phyloP scores from a whole-genome alignment of 2,888 invertebrate species.

The Epirrita christyi region DNA sequence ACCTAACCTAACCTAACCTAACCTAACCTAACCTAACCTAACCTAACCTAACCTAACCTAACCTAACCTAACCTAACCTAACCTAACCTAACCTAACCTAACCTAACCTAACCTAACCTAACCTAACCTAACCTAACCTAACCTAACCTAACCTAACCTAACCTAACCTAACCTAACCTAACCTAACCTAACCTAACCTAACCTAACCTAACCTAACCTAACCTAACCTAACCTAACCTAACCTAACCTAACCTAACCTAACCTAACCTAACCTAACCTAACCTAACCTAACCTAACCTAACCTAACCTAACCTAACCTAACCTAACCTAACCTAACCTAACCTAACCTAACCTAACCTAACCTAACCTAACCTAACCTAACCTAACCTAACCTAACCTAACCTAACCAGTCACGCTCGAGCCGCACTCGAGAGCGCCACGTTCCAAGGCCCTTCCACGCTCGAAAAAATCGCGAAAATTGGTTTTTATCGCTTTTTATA shows the following conservation, averaged over 20 bases:
- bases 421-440: no score
- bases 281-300: slow-evolving; percentile 3
- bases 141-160: slow-evolving; percentile 3
- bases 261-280: slow-evolving; percentile 3
- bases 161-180: slow-evolving; percentile 3
- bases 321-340: slow-evolving; percentile 3
- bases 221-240: slow-evolving; percentile 3
- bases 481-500: no score
- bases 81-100: slow-evolving; percentile 1
- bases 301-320: slow-evolving; percentile 3
- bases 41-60: slow-evolving; percentile 1
- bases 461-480: no score
- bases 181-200: slow-evolving; percentile 3
- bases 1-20: not conserved
- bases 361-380: slow-evolving; percentile 3
- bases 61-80: not conserved
- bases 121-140: slow-evolving; percentile 3
- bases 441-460: no score
- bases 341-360: slow-evolving; percentile 3
- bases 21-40: not conserved
- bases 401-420: not conserved
- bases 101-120: slow-evolving; percentile 3
- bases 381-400: slow-evolving; percentile 3
- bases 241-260: slow-evolving; percentile 3
- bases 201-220: slow-evolving; percentile 3